Percentiles rank a stretch among this genome's conserved stretches.
These are phyloP conservation scores for Athalia rosae DNA, from an alignment of 2,888 invertebrate genomes.

Conservation along the genomic window DNA sequence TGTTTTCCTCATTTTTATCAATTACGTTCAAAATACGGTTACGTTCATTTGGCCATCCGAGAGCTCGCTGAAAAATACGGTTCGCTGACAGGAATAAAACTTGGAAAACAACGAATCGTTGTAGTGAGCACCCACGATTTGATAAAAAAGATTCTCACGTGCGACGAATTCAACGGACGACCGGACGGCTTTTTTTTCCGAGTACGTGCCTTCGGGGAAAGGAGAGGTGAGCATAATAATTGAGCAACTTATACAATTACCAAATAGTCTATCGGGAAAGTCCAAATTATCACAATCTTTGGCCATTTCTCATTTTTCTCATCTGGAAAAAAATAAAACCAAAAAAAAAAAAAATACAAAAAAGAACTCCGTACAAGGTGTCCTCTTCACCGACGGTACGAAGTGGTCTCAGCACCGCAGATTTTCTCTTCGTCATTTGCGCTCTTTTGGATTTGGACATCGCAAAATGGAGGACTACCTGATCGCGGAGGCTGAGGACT, in stretches of 20 bases:
- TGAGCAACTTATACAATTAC: not conserved
- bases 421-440: conserved; percentile 80
- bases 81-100: conserved; percentile 79
- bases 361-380: conserved; percentile 74
- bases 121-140: conserved; percentile 79
- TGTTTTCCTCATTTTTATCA: conserved; percentile 72
- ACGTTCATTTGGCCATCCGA: conserved; percentile 79
- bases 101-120: conserved; percentile 79
- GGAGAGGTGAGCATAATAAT: conserved; percentile 76
- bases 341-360: too few relatives aligned
- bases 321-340: too few relatives aligned
- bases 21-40: conserved; percentile 71
- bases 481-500: conserved; percentile 75
- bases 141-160: conserved; percentile 78
- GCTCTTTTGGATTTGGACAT: conserved; percentile 80
- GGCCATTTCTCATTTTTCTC: not conserved
- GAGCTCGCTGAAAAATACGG: conserved; percentile 79
- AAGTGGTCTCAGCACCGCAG: conserved; percentile 81
- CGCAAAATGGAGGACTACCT: conserved; percentile 79
- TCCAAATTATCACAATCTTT: not conserved
- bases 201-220: conserved; percentile 80
- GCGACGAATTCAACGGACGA: conserved; percentile 81
- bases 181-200: conserved; percentile 83
- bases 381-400: conserved; percentile 82
- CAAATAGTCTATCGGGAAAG: conserved; percentile 33